Base-by-base conservation (phyloP, 2,797 vertebrate genomes). In the Micrastur ruficollis region DNA sequence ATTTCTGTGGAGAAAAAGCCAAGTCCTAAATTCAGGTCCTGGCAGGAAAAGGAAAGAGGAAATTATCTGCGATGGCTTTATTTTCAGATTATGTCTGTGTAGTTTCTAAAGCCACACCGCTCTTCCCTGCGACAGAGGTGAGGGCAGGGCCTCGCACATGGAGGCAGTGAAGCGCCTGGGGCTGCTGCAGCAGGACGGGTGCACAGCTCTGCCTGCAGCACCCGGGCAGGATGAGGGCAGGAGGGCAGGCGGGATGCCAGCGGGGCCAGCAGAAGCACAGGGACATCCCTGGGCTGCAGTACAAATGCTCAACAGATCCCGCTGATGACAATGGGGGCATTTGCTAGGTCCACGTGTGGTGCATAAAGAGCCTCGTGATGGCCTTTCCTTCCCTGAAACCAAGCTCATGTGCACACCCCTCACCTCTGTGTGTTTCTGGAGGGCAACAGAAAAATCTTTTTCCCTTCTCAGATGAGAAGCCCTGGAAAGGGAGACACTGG, bases 401-500 rank as follows among this genome's bases (percentile, higher is more conserved):
- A 0, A 52, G 47, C 40, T 62, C 20, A 0, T 9, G 0, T 14
- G 19, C 5, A 1, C 9, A 3, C 15, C 46, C 23, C 55, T 21
- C 32, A 4, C 18, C 65, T 21, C 66, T 6, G 11, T 0, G 42
- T 9, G n/a, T 78, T 53, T 14, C 68, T 20, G 4, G 22, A 20
- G 44, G 36, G 4, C 49, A 36, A 23, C 16, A 17, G 29, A 29
- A 27, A 16, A 44, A 8, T 44, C 50, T 55, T 13, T 23, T 47
- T 76, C 56, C 81, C 38, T 73, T 61, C 90, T 56, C 96, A 99
- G 99, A 99, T 25, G 99, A 99, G 96, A 99, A 99, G 90, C 99
- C 99, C 0, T 99, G 98, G 98, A 99, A 99, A 74, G 98, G 98
- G 12, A 97, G 98, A 19, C 98, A 98, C 1, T 99, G 99, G 99